Conservation (phyloP, 1,140 invertebrate species). For the Palaemon carinicauda region DNA sequence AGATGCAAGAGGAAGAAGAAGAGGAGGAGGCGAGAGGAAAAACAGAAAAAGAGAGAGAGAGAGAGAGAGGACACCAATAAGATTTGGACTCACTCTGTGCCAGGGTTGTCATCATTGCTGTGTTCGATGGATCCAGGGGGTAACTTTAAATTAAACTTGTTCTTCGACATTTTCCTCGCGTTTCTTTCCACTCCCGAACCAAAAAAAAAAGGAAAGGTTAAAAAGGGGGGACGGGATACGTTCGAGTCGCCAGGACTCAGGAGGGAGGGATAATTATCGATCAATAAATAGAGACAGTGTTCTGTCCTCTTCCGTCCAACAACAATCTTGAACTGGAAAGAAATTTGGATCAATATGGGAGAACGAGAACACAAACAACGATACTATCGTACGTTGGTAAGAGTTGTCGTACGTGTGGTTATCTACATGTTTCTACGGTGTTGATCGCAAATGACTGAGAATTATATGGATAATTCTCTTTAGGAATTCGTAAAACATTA, state of each 20-base stretch:
- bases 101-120: constrained; percentile 74
- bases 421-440: too few species aligned
- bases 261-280: background rate
- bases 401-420: too few species aligned
- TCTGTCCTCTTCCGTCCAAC: too few species aligned
- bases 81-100: constrained; percentile 69
- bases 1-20: background rate
- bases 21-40: background rate
- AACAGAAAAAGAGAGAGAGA: background rate
- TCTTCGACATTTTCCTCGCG: constrained; percentile 79
- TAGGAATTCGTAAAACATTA: too few species aligned
- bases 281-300: background rate
- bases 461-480: too few species aligned
- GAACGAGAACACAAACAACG: background rate
- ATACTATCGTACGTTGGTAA: background rate
- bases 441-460: too few species aligned
- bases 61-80: background rate
- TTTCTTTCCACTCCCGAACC: background rate
- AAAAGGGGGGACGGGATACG: background rate
- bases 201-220: background rate
- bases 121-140: constrained; percentile 84
- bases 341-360: background rate
- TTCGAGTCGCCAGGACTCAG: background rate
- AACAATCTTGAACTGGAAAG: too few species aligned
- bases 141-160: constrained; percentile 90